Percentiles rank a stretch among this genome's conserved stretches.
phyloP scores from a whole-genome alignment of 2,113 vertebrate genomes.

The Centropristis striata region DNA sequence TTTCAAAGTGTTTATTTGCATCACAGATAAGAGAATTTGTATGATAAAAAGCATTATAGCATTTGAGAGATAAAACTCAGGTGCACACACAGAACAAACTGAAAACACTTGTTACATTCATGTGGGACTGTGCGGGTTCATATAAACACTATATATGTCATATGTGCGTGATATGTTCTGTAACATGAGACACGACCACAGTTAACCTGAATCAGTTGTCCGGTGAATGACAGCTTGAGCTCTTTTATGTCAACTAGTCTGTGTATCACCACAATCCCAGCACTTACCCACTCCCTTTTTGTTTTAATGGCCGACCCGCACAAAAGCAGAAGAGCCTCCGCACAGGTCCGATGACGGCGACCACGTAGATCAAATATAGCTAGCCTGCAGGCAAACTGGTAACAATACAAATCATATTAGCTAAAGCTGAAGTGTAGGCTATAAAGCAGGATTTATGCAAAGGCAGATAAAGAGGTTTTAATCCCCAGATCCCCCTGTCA shows the following conservation, averaged over 20 bases:
- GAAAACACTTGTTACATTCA: constrained; percentile 8
- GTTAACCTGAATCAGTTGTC: constrained; percentile 30
- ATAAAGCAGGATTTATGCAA: constrained; percentile 84
- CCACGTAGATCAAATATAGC: constrained; percentile 57
- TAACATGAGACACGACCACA: constrained; percentile 34
- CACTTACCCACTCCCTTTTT: constrained; percentile 11
- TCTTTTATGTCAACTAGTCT: constrained; percentile 28
- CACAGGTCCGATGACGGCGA: constrained; percentile 33
- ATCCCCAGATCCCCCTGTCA: constrained; percentile 85
- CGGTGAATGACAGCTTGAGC: constrained; percentile 33
- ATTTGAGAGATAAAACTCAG: constrained; percentile 37
- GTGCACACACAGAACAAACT: constrained; percentile 13
- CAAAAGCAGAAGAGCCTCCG: constrained; percentile 47
- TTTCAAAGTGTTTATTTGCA: constrained; percentile 78
- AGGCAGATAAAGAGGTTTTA: constrained; percentile 86
- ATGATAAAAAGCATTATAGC: neutral
- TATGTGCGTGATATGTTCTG: constrained; percentile 14
- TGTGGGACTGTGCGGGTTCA: neutral
- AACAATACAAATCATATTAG: constrained; percentile 83
- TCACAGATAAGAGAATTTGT: constrained; percentile 43
- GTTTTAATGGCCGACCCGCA: constrained; percentile 13
- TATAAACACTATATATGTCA: constrained; percentile 15
- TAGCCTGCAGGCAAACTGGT: constrained; percentile 48
- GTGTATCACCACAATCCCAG: neutral
- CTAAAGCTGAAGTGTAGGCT: constrained; percentile 73